Base-by-base conservation (phyloP, 2,113 vertebrate genomes). In the Calonectris borealis region DNA sequence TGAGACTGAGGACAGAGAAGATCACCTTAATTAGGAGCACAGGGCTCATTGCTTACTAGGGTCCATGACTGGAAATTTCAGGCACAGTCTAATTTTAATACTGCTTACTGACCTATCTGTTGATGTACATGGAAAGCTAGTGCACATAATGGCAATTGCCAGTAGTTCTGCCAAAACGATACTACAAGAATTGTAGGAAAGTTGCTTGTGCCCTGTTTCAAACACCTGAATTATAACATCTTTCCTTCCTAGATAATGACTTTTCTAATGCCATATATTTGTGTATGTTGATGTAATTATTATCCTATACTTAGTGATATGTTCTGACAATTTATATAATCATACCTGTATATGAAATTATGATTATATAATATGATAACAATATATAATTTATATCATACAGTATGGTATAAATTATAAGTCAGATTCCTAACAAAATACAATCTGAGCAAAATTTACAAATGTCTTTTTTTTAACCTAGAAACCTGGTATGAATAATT, bases 331-430 rank as follows among this genome's bases (percentile, higher is more conserved):
- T 87, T 93, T 95, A 94, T 97, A 96, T 95, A 94, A 96, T 96
- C 92, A 97, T 92, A 91, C 62, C 73, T 90, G 62, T 91, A 95
- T 88, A 95, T 92, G 89, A 97, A 95, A 94, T 88, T 48, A 82
- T 94, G 93, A 91, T 96, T 97, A 96, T 88, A 95, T 90, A 93
- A 64, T 72, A 73, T 79, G 84, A 86, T 92, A 92, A 76, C 57
- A 92, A 84, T 78, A 88, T 94, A 90, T 96, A 94, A 97, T 97
- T 97, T 97, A 96, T 97, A 97, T 83, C 94, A 96, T 91, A 93
- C 76, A 66, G 60, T 94, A 85, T 94, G 95, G 81, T 96, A 94
- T 97, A 94, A 97, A 97, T 93, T 97, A 96, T 94, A 78, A 88
- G 29, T 57, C 70, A 73, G 64, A 80, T 77, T 90, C 64, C 40